Evolutionary conservation across 23 tunicate genomes (phyloP).

Genomic region (Oikopleura vanhoeffeni): DNA sequence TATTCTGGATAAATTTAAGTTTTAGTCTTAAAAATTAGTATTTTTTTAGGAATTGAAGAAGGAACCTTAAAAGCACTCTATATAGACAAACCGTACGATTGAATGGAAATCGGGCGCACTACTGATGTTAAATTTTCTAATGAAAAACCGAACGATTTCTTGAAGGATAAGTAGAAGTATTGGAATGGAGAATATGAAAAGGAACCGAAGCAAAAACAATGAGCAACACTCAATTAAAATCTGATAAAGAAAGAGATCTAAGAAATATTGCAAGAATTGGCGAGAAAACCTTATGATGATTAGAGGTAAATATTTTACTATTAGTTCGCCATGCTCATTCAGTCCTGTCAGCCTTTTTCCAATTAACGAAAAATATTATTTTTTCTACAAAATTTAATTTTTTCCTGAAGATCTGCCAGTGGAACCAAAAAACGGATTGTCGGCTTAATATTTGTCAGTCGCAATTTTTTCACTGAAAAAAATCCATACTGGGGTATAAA

Average conservation of each 20-base stretch:
- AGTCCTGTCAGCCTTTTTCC: too few relatives aligned
- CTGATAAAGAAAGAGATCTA: constrained; percentile 51
- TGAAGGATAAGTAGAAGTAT: constrained; percentile 72
- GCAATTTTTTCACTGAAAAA: too few relatives aligned
- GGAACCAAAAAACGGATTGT: too few relatives aligned
- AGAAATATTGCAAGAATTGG: constrained; percentile 62
- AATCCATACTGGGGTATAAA: too few relatives aligned
- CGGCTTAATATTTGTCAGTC: too few relatives aligned
- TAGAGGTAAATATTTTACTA: constrained; percentile 35
- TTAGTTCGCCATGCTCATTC: too few relatives aligned
- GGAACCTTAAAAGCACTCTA: background rate
- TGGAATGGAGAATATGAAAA: constrained; percentile 94
- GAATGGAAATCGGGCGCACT: constrained; percentile 1
- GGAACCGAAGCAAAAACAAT: constrained; percentile 74
- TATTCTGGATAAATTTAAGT: too few relatives aligned
- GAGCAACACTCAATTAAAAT: constrained; percentile 36
- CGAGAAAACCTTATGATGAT: constrained; percentile 64
- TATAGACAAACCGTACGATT: background rate
- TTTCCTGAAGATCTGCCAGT: too few relatives aligned
- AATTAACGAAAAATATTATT: too few relatives aligned
- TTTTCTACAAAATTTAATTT: too few relatives aligned
- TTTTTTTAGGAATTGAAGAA: background rate
- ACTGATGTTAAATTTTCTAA: constrained; percentile 6
- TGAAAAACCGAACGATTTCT: constrained; percentile 15
- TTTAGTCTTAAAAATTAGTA: too few relatives aligned